These are phyloP conservation scores for Lichenostomus cassidix DNA, from an alignment of 2,113 vertebrate genomes.

Conservation along the genomic window DNA sequence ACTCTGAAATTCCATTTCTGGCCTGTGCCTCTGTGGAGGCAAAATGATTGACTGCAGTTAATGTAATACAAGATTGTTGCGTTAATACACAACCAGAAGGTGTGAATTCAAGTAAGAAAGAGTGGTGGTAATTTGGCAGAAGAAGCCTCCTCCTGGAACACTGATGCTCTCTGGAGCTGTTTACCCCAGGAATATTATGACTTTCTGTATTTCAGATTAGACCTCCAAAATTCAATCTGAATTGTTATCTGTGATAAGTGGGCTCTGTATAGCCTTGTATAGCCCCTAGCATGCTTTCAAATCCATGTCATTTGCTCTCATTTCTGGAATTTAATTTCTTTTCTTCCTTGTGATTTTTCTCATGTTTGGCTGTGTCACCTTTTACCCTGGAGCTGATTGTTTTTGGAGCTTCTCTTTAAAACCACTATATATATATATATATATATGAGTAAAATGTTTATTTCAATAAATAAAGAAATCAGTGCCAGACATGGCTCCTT, in stretches of 20 bases:
- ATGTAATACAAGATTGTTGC: background rate
- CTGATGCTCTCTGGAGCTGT: background rate
- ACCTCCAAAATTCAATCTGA: conserved; percentile 10
- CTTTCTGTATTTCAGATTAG: background rate
- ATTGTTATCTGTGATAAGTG: background rate
- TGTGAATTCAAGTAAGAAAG: background rate
- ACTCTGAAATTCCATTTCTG: background rate
- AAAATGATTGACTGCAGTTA: background rate
- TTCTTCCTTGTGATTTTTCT: background rate
- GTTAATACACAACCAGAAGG: background rate
- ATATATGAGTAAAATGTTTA: background rate
- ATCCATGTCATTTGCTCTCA: background rate
- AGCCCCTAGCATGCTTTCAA: background rate
- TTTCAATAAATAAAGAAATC: background rate
- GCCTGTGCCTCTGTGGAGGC: background rate
- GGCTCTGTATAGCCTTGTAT: background rate
- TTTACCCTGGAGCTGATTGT: background rate
- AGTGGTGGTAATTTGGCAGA: background rate
- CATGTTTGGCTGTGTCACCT: background rate
- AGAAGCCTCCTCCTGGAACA: background rate
- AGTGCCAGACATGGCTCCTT: background rate
- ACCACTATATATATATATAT: background rate
- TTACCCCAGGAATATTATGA: background rate
- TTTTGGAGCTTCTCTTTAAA: background rate
- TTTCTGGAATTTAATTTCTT: background rate